Base-by-base conservation (phyloP, 2,888 invertebrate species). In the Callinectes sapidus region DNA sequence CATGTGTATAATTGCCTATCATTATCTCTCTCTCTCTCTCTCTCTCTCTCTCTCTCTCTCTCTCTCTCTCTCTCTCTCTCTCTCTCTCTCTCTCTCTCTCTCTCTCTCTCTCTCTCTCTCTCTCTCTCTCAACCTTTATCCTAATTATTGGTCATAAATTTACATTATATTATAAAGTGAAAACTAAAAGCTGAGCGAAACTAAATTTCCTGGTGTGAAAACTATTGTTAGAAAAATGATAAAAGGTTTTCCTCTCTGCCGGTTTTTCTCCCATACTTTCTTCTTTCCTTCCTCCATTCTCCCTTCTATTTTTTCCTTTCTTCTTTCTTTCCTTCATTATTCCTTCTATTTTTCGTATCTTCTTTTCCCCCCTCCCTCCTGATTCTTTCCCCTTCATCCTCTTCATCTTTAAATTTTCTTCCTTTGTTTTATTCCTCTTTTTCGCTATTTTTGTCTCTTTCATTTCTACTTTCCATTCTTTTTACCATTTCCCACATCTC, bases 231-330 rank as follows among this genome's bases (percentile, higher is more conserved):
- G 6, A 61, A 61, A 6, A 61, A 61, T 3, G 16, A 0, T 23
- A 23, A 61, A 23, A 6, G 0, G 18, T 0, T 66, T 28, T 71
- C 66, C 39, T 42, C 77, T 54, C 35, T 88, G 81, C 87, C 35
- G 77, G 85, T 71, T 87, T 55, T 89, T 81, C 48, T n/a, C 85
- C 92, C 61, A 39, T 48, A 71, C 55, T 71, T 86, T 66, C 48
- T 54, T 92, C 35, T 66, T 18, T 90, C 87, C 42, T 87, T 77
- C 81, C 81, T 13, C 39, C 14, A 0, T 54, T 6, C 32, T 32
- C 28, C 54, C 13, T 32, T 61, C 23, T 39, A 18, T n/a, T 13
- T 6, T 18, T 39, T 8, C 23, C 61, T n/a, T 39, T 71, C 8
- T n/a, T 10, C 42, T 32, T 71, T 35, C 10, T 48, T 6, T 42